Conservation (phyloP, 2,797 vertebrate genomes). For the Acrocephalus scirpaceus region DNA sequence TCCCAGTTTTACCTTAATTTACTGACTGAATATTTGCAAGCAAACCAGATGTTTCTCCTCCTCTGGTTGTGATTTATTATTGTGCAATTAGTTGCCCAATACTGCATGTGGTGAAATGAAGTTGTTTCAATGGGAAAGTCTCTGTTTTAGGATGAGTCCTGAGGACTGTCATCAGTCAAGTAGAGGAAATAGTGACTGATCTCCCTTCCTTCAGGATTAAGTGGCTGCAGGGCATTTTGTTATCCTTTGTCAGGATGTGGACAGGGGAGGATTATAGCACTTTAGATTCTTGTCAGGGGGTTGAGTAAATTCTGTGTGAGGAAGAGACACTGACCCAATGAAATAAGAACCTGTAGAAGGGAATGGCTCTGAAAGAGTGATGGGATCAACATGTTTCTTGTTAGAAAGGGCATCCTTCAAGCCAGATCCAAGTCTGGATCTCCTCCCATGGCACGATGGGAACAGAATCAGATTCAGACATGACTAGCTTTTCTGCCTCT, state of each 20-base stretch:
- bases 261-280: not conserved
- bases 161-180: not conserved
- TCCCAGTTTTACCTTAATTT: not conserved
- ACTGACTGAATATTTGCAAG: not conserved
- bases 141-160: not conserved
- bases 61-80: slow-evolving; percentile 41
- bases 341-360: not conserved
- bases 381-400: not conserved
- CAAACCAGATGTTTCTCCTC: not conserved
- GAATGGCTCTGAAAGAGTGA: not conserved
- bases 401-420: not conserved
- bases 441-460: not conserved
- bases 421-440: not conserved
- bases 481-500: not conserved
- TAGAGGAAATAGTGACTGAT: slow-evolving; percentile 18
- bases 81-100: slow-evolving; percentile 48
- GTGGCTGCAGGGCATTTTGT: not conserved
- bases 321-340: not conserved
- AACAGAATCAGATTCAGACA: not conserved
- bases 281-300: not conserved
- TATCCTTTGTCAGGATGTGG: not conserved
- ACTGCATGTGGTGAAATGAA: slow-evolving; percentile 6
- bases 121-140: not conserved
- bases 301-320: not conserved
- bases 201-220: not conserved